Conservation (phyloP, 2,113 vertebrate species). For the Coregonus clupeaformis region DNA sequence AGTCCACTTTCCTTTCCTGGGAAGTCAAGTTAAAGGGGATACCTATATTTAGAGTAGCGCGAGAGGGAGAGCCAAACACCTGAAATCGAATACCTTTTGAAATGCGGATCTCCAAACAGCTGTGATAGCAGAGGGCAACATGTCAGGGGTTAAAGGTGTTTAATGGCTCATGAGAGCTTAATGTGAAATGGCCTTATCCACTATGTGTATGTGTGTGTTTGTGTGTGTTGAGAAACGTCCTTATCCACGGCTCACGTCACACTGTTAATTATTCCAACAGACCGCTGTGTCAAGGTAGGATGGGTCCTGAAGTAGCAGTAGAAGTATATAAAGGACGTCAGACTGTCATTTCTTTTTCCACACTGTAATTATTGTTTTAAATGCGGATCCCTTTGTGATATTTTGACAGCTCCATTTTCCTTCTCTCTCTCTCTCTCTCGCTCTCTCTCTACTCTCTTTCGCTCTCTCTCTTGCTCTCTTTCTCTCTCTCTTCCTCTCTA, state of each 20-base stretch:
- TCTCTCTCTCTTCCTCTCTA: no score
- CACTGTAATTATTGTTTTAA: background rate
- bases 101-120: constrained; percentile 52
- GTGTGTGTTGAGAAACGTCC: background rate
- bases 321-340: background rate
- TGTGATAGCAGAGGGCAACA: constrained; percentile 49
- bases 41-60: constrained; percentile 62
- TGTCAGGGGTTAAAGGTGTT: constrained; percentile 51
- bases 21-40: constrained; percentile 21
- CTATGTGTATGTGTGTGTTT: constrained; percentile 8
- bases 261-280: constrained; percentile 40
- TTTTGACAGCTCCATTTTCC: background rate
- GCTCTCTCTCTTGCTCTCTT: no score
- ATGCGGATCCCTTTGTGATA: background rate
- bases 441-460: no score
- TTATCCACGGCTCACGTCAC: constrained; percentile 10
- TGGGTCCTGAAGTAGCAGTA: background rate
- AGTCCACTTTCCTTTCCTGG: constrained; percentile 49
- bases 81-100: constrained; percentile 45
- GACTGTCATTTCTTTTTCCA: background rate
- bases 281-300: constrained; percentile 9
- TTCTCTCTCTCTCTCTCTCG: background rate
- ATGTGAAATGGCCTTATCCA: no score
- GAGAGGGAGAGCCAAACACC: constrained; percentile 30
- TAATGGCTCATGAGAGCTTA: constrained; percentile 39